Evolutionary conservation across 2,113 vertebrate species (phyloP).

Genomic region (Pavo muticus): DNA sequence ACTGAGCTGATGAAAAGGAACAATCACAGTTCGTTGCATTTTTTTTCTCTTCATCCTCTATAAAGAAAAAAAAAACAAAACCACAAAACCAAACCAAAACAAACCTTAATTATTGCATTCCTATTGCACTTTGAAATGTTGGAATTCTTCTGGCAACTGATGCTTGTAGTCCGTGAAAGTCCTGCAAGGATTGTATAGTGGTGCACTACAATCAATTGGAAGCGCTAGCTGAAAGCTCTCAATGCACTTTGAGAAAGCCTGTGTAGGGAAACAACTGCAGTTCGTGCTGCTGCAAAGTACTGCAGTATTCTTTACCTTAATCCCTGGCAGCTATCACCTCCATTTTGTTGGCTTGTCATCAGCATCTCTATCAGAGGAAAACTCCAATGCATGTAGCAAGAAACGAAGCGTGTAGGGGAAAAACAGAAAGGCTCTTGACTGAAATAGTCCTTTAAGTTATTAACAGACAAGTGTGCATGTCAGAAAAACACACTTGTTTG

Average conservation of each 20-base stretch:
- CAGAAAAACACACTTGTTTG: slow-evolving; percentile 69
- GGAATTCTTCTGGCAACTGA: not conserved
- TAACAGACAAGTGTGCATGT: slow-evolving; percentile 65
- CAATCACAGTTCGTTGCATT: not conserved
- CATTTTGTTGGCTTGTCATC: slow-evolving; percentile 31
- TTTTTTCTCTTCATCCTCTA: not conserved
- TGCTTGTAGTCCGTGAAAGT: not conserved
- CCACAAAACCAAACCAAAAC: not conserved
- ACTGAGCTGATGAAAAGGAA: not conserved
- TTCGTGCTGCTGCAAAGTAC: not conserved
- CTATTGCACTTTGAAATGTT: not conserved
- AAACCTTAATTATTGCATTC: not conserved
- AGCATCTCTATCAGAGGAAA: slow-evolving; percentile 23
- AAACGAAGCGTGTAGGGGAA: slow-evolving; percentile 53
- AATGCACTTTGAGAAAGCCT: not conserved
- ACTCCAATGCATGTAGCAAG: slow-evolving; percentile 42
- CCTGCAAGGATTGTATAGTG: not conserved
- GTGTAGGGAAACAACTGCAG: not conserved
- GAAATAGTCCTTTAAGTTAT: slow-evolving; percentile 54
- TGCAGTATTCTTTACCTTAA: slow-evolving; percentile 1
- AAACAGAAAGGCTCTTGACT: slow-evolving; percentile 42
- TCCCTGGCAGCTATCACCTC: not conserved
- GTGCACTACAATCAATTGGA: not conserved
- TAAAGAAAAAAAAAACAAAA: not conserved
- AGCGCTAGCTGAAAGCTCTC: not conserved